Percentiles rank a stretch among this genome's conserved stretches.
Evolutionary conservation across 2,797 vertebrate genomes (phyloP).

Genomic region (Adelosebastes latens): DNA sequence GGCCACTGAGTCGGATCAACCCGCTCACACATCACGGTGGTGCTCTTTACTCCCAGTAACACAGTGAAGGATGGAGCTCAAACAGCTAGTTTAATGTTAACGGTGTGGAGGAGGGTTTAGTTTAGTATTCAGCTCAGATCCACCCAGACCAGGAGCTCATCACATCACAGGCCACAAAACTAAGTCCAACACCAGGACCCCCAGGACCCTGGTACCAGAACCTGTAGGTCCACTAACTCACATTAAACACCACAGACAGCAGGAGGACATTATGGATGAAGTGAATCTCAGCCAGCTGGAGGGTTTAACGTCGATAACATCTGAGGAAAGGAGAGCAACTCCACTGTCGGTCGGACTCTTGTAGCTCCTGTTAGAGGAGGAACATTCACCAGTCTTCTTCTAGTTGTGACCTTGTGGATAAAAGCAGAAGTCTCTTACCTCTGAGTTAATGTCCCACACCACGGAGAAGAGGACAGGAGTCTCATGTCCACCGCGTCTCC

Average conservation of each 20-base stretch:
- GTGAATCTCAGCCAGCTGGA: conserved; percentile 19
- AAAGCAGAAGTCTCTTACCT: conserved; percentile 58
- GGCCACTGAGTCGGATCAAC: conserved; percentile 66
- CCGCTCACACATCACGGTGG: conserved; percentile 23
- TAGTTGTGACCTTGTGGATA: conserved; percentile 53
- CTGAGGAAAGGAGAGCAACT: conserved; percentile 57
- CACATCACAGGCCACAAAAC: conserved; percentile 67
- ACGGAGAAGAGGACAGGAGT: conserved; percentile 13
- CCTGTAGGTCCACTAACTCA: background rate
- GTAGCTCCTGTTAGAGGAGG: conserved; percentile 35
- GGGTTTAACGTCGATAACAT: conserved; percentile 47
- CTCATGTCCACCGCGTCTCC: conserved; percentile 67
- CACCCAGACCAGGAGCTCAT: conserved; percentile 49
- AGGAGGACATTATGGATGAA: background rate
- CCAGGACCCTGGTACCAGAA: background rate
- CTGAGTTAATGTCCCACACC: conserved; percentile 31
- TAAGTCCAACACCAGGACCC: conserved; percentile 35
- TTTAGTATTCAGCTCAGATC: conserved; percentile 65
- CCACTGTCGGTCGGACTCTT: conserved; percentile 55
- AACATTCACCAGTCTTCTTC: conserved; percentile 28
- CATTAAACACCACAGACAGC: background rate
- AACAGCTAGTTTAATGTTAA: conserved; percentile 38
- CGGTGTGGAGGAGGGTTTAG: conserved; percentile 52
- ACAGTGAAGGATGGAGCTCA: conserved; percentile 41
- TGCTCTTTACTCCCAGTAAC: conserved; percentile 15